Evolutionary conservation across 2,797 vertebrate genomes (phyloP).

Genomic region (Toxotes lorentzi): DNA sequence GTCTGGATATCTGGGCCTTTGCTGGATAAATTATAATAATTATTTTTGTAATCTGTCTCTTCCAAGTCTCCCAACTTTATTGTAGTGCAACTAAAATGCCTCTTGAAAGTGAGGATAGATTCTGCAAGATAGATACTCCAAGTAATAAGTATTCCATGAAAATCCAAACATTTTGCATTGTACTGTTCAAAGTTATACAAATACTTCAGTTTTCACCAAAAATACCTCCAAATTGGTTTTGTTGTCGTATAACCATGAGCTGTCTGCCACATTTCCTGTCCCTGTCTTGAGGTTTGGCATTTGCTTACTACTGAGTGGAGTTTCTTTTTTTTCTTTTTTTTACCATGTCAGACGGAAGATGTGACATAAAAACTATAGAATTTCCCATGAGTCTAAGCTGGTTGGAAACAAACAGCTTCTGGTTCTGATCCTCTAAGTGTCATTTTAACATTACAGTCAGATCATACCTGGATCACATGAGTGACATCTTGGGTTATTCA

Average conservation of each 20-base stretch:
- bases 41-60: not conserved
- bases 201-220: not conserved
- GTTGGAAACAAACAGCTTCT: not conserved
- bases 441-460: conserved; percentile 4
- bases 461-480: conserved; percentile 16
- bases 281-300: not conserved
- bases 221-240: not conserved
- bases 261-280: not conserved
- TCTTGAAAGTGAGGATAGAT: not conserved
- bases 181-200: not conserved
- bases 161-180: not conserved
- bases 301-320: not conserved
- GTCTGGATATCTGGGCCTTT: no score
- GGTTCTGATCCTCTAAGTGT: no score
- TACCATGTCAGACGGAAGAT: conserved; percentile 11
- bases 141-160: not conserved
- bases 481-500: conserved; percentile 3
- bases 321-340: not conserved
- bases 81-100: not conserved
- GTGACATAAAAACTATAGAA: not conserved
- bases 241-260: not conserved
- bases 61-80: not conserved
- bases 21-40: not conserved
- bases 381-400: not conserved
- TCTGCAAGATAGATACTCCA: no score